Evolutionary conservation across 2,113 vertebrate genomes (phyloP).

Genomic region (Strix uralensis): DNA sequence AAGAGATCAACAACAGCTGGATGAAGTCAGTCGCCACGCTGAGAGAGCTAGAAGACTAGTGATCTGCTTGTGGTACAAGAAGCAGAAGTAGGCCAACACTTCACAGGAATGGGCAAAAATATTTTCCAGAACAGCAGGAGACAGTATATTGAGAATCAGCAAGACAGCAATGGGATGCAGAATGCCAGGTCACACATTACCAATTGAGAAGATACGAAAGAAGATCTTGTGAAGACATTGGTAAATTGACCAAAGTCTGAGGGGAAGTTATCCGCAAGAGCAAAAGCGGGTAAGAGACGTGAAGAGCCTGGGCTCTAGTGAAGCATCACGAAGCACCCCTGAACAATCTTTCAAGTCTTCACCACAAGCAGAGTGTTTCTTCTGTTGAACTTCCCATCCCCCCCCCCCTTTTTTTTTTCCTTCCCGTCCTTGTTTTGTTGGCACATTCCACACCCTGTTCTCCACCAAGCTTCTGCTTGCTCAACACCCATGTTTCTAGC

Average conservation of each 20-base stretch:
- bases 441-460: slow-evolving; percentile 17
- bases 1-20: not conserved
- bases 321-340: not conserved
- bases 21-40: not conserved
- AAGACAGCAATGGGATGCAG: not conserved
- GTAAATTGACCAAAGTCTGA: not conserved
- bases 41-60: not conserved
- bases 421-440: not conserved
- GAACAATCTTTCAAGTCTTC: not conserved
- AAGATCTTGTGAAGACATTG: not conserved
- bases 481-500: slow-evolving; percentile 9
- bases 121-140: not conserved
- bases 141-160: not conserved
- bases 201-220: not conserved
- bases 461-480: not conserved
- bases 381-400: not conserved
- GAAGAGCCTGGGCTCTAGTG: not conserved
- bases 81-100: not conserved
- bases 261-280: not conserved
- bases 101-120: not conserved
- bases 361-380: not conserved
- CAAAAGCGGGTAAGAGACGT: not conserved
- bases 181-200: not conserved
- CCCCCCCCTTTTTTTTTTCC: rapidly evolving
- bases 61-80: not conserved